A percentile compares a stretch with the other conserved stretches of the same genome.
Evolutionary conservation across 2,888 invertebrate genomes (phyloP).

Genomic region (Drosophila planitibia): DNA sequence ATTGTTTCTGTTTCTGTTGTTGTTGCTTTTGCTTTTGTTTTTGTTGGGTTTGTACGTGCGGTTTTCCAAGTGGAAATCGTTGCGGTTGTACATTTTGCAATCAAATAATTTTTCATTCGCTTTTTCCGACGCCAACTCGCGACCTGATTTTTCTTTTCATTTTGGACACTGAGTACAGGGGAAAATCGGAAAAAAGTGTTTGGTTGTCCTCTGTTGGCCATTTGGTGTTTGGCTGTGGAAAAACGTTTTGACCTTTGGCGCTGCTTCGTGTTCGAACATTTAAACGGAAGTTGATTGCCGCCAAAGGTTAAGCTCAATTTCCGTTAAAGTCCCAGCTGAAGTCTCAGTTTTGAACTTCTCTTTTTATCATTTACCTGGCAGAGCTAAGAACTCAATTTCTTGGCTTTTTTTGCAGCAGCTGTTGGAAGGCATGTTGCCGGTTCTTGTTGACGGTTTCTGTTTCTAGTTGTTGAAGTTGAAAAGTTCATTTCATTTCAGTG

Average conservation of each 20-base stretch:
- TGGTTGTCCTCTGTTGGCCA: slow-evolving; percentile 34
- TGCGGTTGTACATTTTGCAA: slow-evolving; percentile 81
- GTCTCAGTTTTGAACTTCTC: slow-evolving; percentile 8
- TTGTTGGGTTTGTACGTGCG: slow-evolving; percentile 56
- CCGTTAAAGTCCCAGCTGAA: slow-evolving; percentile 66
- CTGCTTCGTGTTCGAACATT: slow-evolving; percentile 79
- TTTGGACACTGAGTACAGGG: slow-evolving; percentile 45
- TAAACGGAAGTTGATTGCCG: slow-evolving; percentile 82
- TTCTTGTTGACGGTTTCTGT: slow-evolving; percentile 30
- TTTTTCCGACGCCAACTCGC: slow-evolving; percentile 68
- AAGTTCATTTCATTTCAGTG: slow-evolving; percentile 54
- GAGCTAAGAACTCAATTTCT: slow-evolving; percentile 73
- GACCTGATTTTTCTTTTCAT: slow-evolving; percentile 82
- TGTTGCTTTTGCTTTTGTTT: slow-evolving; percentile 40
- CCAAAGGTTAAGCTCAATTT: slow-evolving; percentile 81
- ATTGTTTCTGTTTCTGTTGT: slow-evolving; percentile 3
- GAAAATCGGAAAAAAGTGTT: slow-evolving; percentile 45
- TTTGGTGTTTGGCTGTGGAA: slow-evolving; percentile 55
- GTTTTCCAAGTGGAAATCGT: slow-evolving; percentile 70
- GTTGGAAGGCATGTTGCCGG: slow-evolving; percentile 46
- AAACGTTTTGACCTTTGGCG: slow-evolving; percentile 79
- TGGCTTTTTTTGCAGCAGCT: slow-evolving; percentile 45
- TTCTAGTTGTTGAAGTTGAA: slow-evolving; percentile 63
- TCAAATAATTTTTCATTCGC: slow-evolving; percentile 78
- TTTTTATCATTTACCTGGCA: slow-evolving; percentile 13